phyloP scores from a whole-genome alignment of 2,888 invertebrate genomes.

The Papilio demoleus region DNA sequence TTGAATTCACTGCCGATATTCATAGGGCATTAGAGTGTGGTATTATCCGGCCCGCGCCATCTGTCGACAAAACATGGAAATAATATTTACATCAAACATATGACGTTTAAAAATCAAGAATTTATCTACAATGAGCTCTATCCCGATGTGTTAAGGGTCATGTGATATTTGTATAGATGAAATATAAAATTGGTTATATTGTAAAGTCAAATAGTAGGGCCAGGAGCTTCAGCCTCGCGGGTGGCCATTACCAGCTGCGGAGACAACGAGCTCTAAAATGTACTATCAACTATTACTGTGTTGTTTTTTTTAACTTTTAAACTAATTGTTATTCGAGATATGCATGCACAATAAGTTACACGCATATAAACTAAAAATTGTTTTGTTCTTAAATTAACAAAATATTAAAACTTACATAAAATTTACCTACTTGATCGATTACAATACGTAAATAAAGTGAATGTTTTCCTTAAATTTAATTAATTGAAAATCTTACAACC shows the following conservation, averaged over 20 bases:
- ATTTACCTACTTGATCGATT: no score
- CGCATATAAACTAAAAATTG: no score
- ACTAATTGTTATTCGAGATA: no score
- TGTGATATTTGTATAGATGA: conserved; percentile 7
- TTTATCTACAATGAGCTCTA: conserved; percentile 50
- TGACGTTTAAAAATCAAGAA: background rate
- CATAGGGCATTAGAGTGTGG: conserved; percentile 57
- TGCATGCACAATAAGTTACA: no score
- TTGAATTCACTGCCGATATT: conserved; percentile 44
- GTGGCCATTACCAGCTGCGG: conserved; percentile 74
- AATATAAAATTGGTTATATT: conserved; percentile 47
- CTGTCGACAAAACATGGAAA: conserved; percentile 60
- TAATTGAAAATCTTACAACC: no score
- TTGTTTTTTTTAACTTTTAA: no score
- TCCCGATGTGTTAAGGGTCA: background rate
- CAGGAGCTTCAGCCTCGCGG: conserved; percentile 64
- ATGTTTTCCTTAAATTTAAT: no score
- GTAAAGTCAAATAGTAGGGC: conserved; percentile 64
- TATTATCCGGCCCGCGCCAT: conserved; percentile 72
- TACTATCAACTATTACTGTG: conserved; percentile 26
- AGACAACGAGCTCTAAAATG: conserved; percentile 67
- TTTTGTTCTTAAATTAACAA: no score
- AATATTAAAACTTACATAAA: no score
- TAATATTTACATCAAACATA: conserved; percentile 40
- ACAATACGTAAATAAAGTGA: no score